Conservation (phyloP, 2,113 vertebrate genomes). For the Procavia capensis region DNA sequence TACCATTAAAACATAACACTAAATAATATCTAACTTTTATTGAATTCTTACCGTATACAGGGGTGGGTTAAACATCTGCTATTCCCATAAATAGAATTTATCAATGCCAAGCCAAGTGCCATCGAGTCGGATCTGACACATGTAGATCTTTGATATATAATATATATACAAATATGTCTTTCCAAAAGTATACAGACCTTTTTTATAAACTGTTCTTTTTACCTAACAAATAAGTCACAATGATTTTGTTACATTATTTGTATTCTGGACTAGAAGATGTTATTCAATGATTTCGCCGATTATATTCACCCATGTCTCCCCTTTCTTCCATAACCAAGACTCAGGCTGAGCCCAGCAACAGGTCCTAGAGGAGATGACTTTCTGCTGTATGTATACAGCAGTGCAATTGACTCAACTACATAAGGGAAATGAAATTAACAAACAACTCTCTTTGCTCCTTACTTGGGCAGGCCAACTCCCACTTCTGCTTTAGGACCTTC, state of each 20-base stretch:
- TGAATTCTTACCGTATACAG: conserved; percentile 35
- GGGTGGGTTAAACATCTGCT: background rate
- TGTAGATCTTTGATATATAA: too few species aligned
- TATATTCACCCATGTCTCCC: background rate
- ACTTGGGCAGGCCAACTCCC: background rate
- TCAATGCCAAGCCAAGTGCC: too few species aligned
- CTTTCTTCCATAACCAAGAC: background rate
- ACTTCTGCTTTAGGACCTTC: background rate
- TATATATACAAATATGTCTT: background rate
- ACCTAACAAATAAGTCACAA: conserved; percentile 43
- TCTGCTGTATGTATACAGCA: background rate
- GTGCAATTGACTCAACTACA: background rate
- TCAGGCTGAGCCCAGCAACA: background rate
- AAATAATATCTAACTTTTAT: conserved; percentile 38
- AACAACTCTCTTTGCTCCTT: background rate
- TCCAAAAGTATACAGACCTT: conserved; percentile 3
- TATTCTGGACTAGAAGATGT: conserved; percentile 11
- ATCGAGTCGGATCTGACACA: too few species aligned
- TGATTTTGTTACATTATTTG: conserved; percentile 24
- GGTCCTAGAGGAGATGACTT: background rate
- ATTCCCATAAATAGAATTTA: conserved; percentile 44
- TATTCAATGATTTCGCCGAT: conserved; percentile 49
- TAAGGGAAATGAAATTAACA: conserved; percentile 11
- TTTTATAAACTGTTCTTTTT: background rate
- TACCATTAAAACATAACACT: conserved; percentile 41